Base-by-base conservation (phyloP, 2,113 vertebrate genomes). In the Beaufortia kweichowensis region DNA sequence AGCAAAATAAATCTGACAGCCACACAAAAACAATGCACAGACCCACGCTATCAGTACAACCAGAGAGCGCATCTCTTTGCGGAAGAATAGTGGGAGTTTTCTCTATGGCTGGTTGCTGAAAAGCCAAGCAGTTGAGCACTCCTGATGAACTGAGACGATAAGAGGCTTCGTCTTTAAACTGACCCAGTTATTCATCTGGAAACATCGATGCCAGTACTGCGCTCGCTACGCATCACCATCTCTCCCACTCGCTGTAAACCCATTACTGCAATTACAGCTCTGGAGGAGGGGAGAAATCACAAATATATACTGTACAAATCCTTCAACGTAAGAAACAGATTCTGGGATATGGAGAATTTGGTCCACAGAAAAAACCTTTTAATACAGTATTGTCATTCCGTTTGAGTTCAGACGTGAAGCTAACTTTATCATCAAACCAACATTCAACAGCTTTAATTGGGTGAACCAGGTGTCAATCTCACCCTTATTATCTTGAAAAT, bases 151-250 rank as follows among this genome's bases (percentile, higher is more conserved):
- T 66, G 77, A 79, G 43, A 73, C 55, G 60, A 75, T 83, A 77
- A 50, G 73, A 57, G 61, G 59, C 48, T 29, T 55, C 6, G n/a
- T 74, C 55, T 80, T 56, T 74, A 77, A 77, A 74, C 62, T 75
- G 75, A 83, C 74, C 68, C 75, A 63, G 62, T 80, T 83, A 74
- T 77, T 80, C 69, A 60, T 71, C 74, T 53, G 76, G 57, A 68
- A 83, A 80, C 28, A 69, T 57, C 24, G 33, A 61, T 66, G 62
- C 48, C 53, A 57, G 61, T 31, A 21, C 31, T 57, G 63, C 12
- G 12, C 33, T 46, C 17, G 6, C 48, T 9, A 53, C n/a, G 48
- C 48, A 53, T 46, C 41, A 12, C 14, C 6, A 4, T 41, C 73
- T 41, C 17, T 21, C 55, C 10, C 56, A 60, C 71, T 74, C 63